Percentiles rank a stretch among this genome's conserved stretches.
These are phyloP conservation scores for Gnatocerus cornutus DNA, from an alignment of 2,888 invertebrate species.

Conservation along the genomic window DNA sequence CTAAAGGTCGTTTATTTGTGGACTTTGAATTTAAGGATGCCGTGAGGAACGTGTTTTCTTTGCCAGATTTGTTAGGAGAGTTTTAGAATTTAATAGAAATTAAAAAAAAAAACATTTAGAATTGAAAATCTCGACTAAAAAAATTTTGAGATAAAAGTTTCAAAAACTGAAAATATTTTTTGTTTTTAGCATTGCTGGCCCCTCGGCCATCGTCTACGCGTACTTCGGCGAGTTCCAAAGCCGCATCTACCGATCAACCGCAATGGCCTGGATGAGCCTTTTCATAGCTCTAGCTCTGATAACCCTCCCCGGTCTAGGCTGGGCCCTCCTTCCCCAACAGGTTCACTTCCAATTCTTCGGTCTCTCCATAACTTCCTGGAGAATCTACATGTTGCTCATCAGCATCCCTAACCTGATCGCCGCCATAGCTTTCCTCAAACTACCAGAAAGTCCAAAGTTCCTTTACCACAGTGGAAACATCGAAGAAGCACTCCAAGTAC, in stretches of 20 bases:
- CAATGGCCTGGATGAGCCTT: slow-evolving; percentile 69
- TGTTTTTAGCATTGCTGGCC: slow-evolving; percentile 68
- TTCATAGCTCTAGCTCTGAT: slow-evolving; percentile 60
- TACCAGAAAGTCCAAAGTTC: slow-evolving; percentile 61
- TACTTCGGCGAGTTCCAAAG: slow-evolving; percentile 71
- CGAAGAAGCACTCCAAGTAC: slow-evolving; percentile 53
- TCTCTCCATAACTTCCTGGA: slow-evolving; percentile 53
- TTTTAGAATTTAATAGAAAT: too few relatives aligned
- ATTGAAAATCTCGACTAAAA: too few relatives aligned
- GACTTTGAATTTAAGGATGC: too few relatives aligned
- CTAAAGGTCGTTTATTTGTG: too few relatives aligned
- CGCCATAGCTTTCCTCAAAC: slow-evolving; percentile 50
- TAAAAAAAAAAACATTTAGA: too few relatives aligned
- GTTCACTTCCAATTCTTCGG: slow-evolving; percentile 49
- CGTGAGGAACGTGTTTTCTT: too few relatives aligned
- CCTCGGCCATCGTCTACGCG: slow-evolving; percentile 69
- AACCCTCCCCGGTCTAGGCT: slow-evolving; percentile 51
- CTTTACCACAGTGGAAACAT: slow-evolving; percentile 52
- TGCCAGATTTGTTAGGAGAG: too few relatives aligned
- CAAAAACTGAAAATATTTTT: too few relatives aligned
- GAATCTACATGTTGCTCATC: slow-evolving; percentile 54
- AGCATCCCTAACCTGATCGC: slow-evolving; percentile 53
- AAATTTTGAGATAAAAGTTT: too few relatives aligned
- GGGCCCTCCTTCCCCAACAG: slow-evolving; percentile 51
- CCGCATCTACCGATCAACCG: slow-evolving; percentile 64